Percentiles rank a stretch among this genome's conserved stretches.
phyloP scores from a whole-genome alignment of 92 coral and sea anemone species.

The Umimayanthus chanpuru region DNA sequence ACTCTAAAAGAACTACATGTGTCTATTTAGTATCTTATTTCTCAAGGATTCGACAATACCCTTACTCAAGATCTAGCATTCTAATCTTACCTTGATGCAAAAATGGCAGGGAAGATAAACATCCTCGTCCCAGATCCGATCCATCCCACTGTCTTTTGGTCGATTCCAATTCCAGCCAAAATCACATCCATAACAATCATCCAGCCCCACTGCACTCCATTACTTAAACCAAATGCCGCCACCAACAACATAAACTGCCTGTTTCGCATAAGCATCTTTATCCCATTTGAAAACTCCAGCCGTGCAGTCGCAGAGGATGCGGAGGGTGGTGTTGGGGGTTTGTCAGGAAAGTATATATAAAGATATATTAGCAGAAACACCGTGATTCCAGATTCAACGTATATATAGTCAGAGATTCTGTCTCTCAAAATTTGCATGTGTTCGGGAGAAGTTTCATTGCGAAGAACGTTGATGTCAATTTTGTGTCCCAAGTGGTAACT shows the following conservation, averaged over 20 bases:
- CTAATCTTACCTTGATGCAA: conserved; percentile 79
- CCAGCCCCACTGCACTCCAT: conserved; percentile 95
- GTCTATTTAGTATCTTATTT: too few species aligned
- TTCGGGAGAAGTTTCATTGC: conserved; percentile 63
- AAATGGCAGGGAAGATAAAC: conserved; percentile 75
- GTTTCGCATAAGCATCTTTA: conserved; percentile 70
- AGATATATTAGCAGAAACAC: conserved; percentile 64
- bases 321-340: conserved; percentile 86
- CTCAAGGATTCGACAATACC: too few species aligned
- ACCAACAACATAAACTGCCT: conserved; percentile 67
- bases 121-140: conserved; percentile 84
- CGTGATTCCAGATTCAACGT: conserved; percentile 67
- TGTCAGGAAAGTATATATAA: conserved; percentile 78
- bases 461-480: conserved; percentile 61
- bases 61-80: too few species aligned
- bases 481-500: conserved; percentile 66
- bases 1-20: too few species aligned
- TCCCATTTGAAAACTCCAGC: conserved; percentile 75
- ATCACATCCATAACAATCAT: conserved; percentile 87
- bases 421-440: conserved; percentile 58
- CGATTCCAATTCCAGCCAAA: conserved; percentile 83
- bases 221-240: conserved; percentile 73
- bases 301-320: conserved; percentile 78
- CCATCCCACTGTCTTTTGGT: conserved; percentile 93
- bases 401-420: conserved; percentile 70